Conservation (phyloP, 2,888 invertebrate species). For the Heliconius cydno region DNA sequence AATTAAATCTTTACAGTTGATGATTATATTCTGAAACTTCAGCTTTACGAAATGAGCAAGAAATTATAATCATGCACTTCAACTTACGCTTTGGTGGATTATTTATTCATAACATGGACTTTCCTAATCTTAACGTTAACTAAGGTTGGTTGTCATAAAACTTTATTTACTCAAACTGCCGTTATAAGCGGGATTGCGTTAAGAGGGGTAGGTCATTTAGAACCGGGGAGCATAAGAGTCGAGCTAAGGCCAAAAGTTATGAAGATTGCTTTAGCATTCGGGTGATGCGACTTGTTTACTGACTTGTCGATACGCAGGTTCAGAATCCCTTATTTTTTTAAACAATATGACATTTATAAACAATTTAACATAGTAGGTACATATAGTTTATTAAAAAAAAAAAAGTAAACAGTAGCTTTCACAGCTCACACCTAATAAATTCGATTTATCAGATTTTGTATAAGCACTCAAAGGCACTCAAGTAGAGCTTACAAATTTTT, state of each 20-base stretch:
- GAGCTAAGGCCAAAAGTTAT: conserved; percentile 44
- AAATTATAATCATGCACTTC: conserved; percentile 11
- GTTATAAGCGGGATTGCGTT: conserved; percentile 31
- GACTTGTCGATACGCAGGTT: conserved; percentile 25
- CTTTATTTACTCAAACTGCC: conserved; percentile 27
- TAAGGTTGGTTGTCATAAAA: conserved; percentile 24
- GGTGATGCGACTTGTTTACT: conserved; percentile 27
- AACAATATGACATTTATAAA: not conserved
- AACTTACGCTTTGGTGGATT: conserved; percentile 5
- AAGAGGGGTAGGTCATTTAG: conserved; percentile 22
- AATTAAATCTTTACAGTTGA: not conserved
- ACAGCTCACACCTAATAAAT: too few species aligned
- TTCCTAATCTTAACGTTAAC: conserved; percentile 20
- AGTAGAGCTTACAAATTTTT: conserved; percentile 13
- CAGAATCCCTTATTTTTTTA: not conserved
- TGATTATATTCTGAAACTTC: not conserved
- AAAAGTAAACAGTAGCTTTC: not conserved
- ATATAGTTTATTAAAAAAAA: not conserved
- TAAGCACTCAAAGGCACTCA: not conserved
- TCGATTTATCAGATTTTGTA: not conserved
- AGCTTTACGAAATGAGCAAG: not conserved
- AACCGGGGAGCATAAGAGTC: conserved; percentile 30
- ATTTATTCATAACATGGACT: conserved; percentile 24
- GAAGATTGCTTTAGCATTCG: conserved; percentile 42
- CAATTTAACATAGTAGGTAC: not conserved